phyloP scores from a whole-genome alignment of 1,140 invertebrate species.

The Drosophila ogumai region DNA sequence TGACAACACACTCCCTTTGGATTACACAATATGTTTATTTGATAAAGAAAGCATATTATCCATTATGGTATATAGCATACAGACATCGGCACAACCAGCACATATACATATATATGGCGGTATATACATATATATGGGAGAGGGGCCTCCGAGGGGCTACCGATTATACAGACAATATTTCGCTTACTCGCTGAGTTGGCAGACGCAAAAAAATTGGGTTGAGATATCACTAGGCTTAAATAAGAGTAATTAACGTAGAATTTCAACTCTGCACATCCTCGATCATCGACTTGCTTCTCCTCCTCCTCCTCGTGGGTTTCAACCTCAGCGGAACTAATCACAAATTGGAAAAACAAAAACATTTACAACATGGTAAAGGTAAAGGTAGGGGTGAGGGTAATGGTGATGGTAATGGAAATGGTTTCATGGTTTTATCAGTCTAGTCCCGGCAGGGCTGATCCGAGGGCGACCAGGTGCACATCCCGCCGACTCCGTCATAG shows the following conservation, averaged over 20 bases:
- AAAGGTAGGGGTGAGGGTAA: neutral
- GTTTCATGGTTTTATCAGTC: slow-evolving; percentile 46
- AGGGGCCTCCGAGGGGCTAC: slow-evolving; percentile 5
- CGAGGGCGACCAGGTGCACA: slow-evolving; percentile 92
- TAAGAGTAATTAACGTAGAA: slow-evolving; percentile 46
- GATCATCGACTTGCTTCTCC: neutral
- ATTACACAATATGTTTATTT: slow-evolving; percentile 56
- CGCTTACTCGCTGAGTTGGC: slow-evolving; percentile 42
- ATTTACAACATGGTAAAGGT: slow-evolving; percentile 33
- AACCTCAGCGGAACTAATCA: slow-evolving; percentile 42
- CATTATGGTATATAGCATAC: slow-evolving; percentile 34
- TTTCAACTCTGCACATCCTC: slow-evolving; percentile 10
- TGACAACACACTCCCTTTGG: neutral
- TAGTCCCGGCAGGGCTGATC: slow-evolving; percentile 87
- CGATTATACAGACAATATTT: slow-evolving; percentile 20
- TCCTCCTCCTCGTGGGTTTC: neutral
- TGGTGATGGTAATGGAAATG: neutral
- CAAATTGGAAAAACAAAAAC: slow-evolving; percentile 44
- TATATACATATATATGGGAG: slow-evolving; percentile 35
- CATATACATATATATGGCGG: slow-evolving; percentile 27
- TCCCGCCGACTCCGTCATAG: slow-evolving; percentile 94
- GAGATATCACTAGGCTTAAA: slow-evolving; percentile 59
- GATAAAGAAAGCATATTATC: slow-evolving; percentile 53
- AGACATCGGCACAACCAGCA: slow-evolving; percentile 18
- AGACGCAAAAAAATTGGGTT: slow-evolving; percentile 46